Conservation (phyloP, 2,113 vertebrate species). For the Mormoops blainvillei region DNA sequence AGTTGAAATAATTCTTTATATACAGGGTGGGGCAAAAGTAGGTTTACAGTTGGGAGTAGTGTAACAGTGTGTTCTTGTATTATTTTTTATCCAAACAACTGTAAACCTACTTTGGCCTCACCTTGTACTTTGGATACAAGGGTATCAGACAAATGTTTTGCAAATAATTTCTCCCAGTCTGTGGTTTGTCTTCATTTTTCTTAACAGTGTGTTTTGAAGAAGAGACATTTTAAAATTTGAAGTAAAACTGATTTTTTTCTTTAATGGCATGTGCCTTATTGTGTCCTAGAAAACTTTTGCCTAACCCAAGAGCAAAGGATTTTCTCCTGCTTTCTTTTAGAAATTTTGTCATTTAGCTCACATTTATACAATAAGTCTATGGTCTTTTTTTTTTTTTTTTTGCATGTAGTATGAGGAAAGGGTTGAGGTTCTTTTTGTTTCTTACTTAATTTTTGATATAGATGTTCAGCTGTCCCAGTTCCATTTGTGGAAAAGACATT, state of each 20-base stretch:
- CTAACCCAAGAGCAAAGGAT: background rate
- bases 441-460: background rate
- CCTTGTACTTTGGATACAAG: background rate
- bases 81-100: background rate
- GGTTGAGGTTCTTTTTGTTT: background rate
- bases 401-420: background rate
- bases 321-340: background rate
- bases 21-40: background rate
- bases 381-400: background rate
- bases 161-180: background rate
- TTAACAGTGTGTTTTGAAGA: background rate
- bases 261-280: background rate
- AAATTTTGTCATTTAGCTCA: background rate
- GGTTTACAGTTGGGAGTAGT: background rate
- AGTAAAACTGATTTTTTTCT: background rate
- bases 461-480: background rate
- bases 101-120: background rate
- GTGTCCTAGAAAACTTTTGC: background rate
- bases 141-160: background rate
- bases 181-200: background rate
- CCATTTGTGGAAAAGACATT: background rate
- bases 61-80: background rate
- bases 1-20: background rate
- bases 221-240: background rate
- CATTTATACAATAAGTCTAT: background rate